These are phyloP conservation scores for Pachliopta kotzebuea DNA, from an alignment of 2,888 invertebrate genomes.

Conservation along the genomic window DNA sequence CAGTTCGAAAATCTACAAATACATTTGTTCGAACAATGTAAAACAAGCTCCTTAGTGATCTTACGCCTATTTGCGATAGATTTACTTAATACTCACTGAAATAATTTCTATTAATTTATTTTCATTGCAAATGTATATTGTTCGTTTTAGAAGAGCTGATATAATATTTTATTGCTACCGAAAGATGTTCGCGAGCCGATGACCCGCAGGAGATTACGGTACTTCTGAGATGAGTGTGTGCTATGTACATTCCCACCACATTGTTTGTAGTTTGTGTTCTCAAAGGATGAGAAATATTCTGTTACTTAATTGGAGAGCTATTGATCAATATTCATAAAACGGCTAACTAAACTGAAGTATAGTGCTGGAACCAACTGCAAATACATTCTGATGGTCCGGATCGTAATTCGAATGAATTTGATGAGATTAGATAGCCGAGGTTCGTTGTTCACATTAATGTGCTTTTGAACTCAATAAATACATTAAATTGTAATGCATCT, in stretches of 20 bases:
- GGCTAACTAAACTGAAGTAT: constrained; percentile 8
- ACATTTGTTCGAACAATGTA: not conserved
- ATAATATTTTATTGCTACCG: constrained; percentile 63
- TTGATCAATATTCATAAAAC: constrained; percentile 20
- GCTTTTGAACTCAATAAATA: not conserved
- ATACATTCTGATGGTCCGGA: constrained; percentile 3
- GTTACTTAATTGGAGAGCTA: constrained; percentile 21
- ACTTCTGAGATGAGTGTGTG: constrained; percentile 52
- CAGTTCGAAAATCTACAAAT: no score
- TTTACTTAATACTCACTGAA: constrained; percentile 34
- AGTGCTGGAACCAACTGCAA: constrained; percentile 17
- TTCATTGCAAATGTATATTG: constrained; percentile 45
- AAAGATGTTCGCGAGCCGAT: constrained; percentile 68
- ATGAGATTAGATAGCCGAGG: not conserved
- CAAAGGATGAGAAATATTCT: constrained; percentile 41
- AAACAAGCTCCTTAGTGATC: no score
- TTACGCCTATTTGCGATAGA: constrained; percentile 30
- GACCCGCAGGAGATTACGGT: constrained; percentile 68
- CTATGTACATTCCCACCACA: constrained; percentile 51
- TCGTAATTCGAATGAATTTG: constrained; percentile 10
- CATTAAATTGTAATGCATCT: not conserved
- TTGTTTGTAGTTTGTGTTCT: constrained; percentile 41
- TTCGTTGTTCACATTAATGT: constrained; percentile 13
- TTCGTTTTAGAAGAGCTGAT: constrained; percentile 53
- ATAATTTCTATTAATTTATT: constrained; percentile 41